phyloP scores from a whole-genome alignment of 2,797 vertebrate genomes.

The Gallinago solitaria region DNA sequence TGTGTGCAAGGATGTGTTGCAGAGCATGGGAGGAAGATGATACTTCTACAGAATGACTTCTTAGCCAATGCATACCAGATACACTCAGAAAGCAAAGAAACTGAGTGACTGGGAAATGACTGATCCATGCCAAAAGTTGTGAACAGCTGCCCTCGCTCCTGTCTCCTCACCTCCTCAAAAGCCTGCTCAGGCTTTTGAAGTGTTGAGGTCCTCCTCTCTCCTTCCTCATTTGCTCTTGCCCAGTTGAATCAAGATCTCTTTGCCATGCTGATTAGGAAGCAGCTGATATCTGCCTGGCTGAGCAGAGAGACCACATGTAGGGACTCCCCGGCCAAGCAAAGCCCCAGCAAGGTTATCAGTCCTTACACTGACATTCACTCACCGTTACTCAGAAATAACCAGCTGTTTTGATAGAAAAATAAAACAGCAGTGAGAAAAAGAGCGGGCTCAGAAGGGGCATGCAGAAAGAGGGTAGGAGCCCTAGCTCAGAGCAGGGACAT shows the following conservation, averaged over 20 bases:
- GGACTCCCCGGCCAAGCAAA: background rate
- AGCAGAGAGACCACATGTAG: background rate
- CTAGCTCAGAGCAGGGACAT: background rate
- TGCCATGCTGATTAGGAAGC: background rate
- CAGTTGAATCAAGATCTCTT: background rate
- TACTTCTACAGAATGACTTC: background rate
- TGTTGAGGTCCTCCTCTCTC: background rate
- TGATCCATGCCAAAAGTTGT: background rate
- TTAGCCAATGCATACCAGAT: background rate
- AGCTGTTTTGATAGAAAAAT: background rate
- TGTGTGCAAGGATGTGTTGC: background rate
- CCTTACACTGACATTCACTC: background rate
- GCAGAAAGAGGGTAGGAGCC: background rate
- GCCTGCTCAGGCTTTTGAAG: background rate
- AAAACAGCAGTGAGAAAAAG: background rate
- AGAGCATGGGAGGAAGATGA: rapidly evolving
- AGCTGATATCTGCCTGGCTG: background rate
- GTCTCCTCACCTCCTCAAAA: background rate
- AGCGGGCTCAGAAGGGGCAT: background rate
- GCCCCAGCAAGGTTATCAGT: background rate
- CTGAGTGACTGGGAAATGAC: background rate
- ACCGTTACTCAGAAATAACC: background rate
- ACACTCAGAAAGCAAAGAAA: background rate
- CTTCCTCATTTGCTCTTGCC: background rate
- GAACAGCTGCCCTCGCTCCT: background rate